These are phyloP conservation scores for Aphaenogaster floridana DNA, from an alignment of 1,140 invertebrate genomes.

Conservation along the genomic window DNA sequence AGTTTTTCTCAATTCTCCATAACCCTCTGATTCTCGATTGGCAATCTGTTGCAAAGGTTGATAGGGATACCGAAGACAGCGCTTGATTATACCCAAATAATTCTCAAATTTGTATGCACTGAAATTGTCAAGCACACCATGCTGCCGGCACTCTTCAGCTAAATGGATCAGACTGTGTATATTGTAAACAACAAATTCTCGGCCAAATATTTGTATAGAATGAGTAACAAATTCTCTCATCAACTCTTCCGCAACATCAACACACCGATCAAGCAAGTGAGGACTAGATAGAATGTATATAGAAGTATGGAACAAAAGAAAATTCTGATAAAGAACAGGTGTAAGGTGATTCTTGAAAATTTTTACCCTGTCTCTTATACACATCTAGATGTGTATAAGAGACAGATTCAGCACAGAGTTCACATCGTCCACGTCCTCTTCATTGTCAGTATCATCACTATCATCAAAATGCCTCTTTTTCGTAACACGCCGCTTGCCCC, in stretches of 20 bases:
- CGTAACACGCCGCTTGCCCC: no score
- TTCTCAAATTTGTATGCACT: not conserved
- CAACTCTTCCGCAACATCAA: not conserved
- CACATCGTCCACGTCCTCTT: no score
- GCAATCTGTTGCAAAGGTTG: not conserved
- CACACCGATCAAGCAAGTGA: not conserved
- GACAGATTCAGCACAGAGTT: no score
- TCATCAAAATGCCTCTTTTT: no score
- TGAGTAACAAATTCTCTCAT: not conserved
- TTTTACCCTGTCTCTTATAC: no score
- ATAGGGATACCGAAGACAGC: not conserved
- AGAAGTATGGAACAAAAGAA: not conserved
- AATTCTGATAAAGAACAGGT: not conserved
- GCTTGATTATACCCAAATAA: not conserved
- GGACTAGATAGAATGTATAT: slow-evolving; percentile 16
- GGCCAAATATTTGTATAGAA: not conserved
- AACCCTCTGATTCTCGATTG: not conserved
- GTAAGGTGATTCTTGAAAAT: not conserved
- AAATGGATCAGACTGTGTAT: not conserved
- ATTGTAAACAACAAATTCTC: slow-evolving; percentile 7
- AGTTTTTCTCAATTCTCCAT: not conserved
- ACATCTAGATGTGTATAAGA: no score
- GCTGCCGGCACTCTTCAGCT: not conserved
- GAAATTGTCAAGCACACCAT: not conserved
- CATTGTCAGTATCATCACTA: no score